Evolutionary conservation across 1,140 invertebrate genomes (phyloP).

Genomic region (Drosophila kikkawai): DNA sequence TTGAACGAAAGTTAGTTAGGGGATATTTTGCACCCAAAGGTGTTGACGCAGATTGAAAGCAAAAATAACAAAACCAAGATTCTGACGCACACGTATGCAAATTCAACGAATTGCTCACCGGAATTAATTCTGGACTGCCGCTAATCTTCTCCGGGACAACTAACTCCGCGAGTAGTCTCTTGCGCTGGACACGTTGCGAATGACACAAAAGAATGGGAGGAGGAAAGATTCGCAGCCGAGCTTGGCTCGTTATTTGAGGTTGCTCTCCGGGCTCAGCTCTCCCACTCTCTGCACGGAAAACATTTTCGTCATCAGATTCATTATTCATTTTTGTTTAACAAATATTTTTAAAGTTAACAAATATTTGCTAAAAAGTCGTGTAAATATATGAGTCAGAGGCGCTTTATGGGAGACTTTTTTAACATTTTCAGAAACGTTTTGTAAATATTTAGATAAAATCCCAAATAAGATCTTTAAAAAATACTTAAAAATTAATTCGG

Average conservation of each 20-base stretch:
- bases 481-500: not conserved
- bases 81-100: constrained; percentile 79
- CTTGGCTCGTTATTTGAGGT: constrained; percentile 25
- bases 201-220: constrained; percentile 51
- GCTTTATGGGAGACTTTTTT: not conserved
- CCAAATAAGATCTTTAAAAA: not conserved
- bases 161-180: constrained; percentile 25
- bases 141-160: constrained; percentile 27
- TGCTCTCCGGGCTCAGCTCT: constrained; percentile 11
- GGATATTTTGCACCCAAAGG: constrained; percentile 34
- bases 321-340: not conserved
- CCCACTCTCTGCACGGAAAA: constrained; percentile 18
- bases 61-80: constrained; percentile 33
- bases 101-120: constrained; percentile 35
- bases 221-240: constrained; percentile 49
- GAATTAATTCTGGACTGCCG: constrained; percentile 26
- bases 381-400: not conserved
- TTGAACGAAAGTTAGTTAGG: constrained; percentile 42
- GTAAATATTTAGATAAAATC: not conserved
- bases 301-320: not conserved
- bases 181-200: constrained; percentile 65
- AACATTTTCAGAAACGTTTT: not conserved
- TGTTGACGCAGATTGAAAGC: constrained; percentile 42
- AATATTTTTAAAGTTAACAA: too few species aligned
- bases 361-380: not conserved